Evolutionary conservation across 1,140 invertebrate genomes (phyloP).

Genomic region (Platyura marginata): DNA sequence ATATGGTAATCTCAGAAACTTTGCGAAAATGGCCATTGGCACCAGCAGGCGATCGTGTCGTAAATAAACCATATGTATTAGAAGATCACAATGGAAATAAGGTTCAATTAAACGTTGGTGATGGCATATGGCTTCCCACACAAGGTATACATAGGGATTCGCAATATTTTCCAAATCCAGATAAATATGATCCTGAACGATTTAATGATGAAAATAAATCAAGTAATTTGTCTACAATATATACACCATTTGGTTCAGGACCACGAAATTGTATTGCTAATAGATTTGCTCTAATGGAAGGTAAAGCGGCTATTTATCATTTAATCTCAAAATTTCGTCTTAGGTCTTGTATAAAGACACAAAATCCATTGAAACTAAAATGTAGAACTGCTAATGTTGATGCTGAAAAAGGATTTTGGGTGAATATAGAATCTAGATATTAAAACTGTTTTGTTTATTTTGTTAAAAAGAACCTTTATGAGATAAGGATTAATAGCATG

Average conservation of each 20-base stretch:
- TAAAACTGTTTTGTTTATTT: too few relatives aligned
- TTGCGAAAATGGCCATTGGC: slow-evolving; percentile 35
- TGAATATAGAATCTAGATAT: too few relatives aligned
- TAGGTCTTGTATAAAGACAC: slow-evolving; percentile 4
- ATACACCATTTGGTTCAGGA: slow-evolving; percentile 25
- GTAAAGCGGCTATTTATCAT: slow-evolving; percentile 17
- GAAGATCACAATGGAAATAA: slow-evolving; percentile 7
- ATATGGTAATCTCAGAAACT: too few relatives aligned
- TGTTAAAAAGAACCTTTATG: too few relatives aligned
- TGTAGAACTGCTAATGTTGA: slow-evolving; percentile 1
- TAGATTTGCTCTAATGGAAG: slow-evolving; percentile 25
- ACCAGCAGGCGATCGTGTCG: slow-evolving; percentile 26
- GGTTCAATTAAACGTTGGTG: slow-evolving; percentile 12
- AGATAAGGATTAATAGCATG: too few relatives aligned
- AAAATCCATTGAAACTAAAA: slow-evolving; percentile 5
- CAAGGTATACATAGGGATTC: slow-evolving; percentile 23
- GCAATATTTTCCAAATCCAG: slow-evolving; percentile 30
- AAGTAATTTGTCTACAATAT: slow-evolving; percentile 11
- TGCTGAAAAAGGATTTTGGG: background rate
- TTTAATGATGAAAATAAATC: slow-evolving; percentile 7
- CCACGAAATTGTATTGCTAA: slow-evolving; percentile 33
- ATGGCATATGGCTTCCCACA: slow-evolving; percentile 18
- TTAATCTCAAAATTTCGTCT: slow-evolving; percentile 14
- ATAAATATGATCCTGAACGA: slow-evolving; percentile 43
- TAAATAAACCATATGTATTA: slow-evolving; percentile 20